Evolutionary conservation across 2,113 vertebrate genomes (phyloP), one percentile per base, ranked within the genome.

Genomic region (Numenius arquata): DNA sequence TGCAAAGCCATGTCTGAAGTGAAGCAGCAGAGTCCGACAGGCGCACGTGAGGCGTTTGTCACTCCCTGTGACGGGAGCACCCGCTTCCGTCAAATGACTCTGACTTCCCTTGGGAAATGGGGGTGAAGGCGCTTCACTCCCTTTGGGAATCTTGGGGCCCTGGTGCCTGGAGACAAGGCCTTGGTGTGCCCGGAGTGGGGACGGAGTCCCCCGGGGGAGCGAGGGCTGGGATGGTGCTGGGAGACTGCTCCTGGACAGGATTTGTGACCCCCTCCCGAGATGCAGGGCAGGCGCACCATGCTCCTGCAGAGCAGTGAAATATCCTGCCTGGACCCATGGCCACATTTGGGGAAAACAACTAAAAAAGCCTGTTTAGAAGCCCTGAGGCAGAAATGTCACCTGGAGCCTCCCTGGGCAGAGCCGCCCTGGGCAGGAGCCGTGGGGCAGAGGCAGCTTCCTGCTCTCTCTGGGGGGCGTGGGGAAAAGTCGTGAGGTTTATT

Each of bases 221-320:
- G 1, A 56, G 26, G 34, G 26, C 11, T 45, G 62, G 32, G 40
- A 30, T 36, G 48, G 38, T 22, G 40, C 48, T 2, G 5, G 62
- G 38, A 29, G 30, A 36, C 32, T 17, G 11, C 65, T 55, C 48
- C 77, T 36, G 40, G 27, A 55, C 16, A 10, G 50, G 32, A 55
- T 80, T 55, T 55, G 38, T 55, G 16, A n/a, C 3, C 8, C 38
- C 19, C 56, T 47, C n/a, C 38, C 8, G 62, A 27, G 40, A 23
- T 23, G 50, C 3, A 18, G 41, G 65, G 19, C 41, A 32, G 41
- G 27, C 0, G 5, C 48, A n/a, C 38, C 2, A 0, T 17, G 76
- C 34, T 12, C n/a, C 41, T 58, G 38, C 41, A 21, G 34, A 47
- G 52, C 34, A 58, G 78, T 26, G 27, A 58, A 38, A 58, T 38